phyloP scores from a whole-genome alignment of 2,113 vertebrate species.

The Calidris pygmaea region DNA sequence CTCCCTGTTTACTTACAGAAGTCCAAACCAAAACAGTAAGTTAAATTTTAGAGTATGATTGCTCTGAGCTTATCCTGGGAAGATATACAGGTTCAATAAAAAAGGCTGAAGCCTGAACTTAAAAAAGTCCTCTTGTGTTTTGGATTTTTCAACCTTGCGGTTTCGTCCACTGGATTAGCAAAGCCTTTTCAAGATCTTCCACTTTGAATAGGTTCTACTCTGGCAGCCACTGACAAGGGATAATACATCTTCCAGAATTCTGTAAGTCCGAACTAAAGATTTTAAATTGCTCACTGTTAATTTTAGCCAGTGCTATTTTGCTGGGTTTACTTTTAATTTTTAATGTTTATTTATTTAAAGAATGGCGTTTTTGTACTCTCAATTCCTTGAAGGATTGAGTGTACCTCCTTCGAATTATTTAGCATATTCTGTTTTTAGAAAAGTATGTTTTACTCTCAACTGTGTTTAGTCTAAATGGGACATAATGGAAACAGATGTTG shows the following conservation, averaged over 20 bases:
- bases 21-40: neutral
- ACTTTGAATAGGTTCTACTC: neutral
- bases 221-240: neutral
- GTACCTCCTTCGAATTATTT: neutral
- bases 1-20: neutral
- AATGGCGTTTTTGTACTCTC: neutral
- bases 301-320: neutral
- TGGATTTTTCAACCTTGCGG: neutral
- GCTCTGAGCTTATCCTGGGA: neutral
- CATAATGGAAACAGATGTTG: neutral
- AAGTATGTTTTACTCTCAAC: neutral
- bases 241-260: neutral
- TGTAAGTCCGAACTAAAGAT: neutral
- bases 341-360: neutral
- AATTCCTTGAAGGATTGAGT: neutral
- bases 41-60: neutral
- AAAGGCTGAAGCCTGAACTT: neutral
- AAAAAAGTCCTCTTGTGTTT: neutral
- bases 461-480: neutral
- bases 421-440: neutral
- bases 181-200: neutral
- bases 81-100: neutral
- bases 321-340: neutral
- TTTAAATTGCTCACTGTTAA: neutral
- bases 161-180: neutral